Base-by-base conservation (phyloP, 2,113 vertebrate species). In the Strigops habroptila region DNA sequence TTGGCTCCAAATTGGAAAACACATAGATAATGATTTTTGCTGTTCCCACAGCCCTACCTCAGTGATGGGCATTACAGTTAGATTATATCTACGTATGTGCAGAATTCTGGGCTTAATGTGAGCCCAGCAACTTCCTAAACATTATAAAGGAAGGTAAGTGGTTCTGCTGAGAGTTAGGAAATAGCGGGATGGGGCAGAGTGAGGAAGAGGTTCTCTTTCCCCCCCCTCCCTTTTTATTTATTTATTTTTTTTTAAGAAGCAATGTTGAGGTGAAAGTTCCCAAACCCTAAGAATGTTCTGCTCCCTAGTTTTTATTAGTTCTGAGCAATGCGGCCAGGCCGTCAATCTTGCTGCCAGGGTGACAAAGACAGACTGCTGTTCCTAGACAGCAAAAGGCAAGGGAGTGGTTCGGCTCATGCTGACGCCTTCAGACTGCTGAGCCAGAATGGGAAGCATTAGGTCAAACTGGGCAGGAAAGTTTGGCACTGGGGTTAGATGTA, bases 301-400 rank as follows among this genome's bases (percentile, higher is more conserved):
- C 8, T 86, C 18, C 64, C n/a, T 10, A 18, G 5, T 69, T 86
- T 74, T 86, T 30, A 5, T 86, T 30, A n/a, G 31, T 49, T n/a
- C 60, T 27, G 43, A 78, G 41, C 30, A 67, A 7, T n/a, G 39
- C 2, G 6, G 22, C 77, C 57, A 65, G 71, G 39, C 65, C 79
- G 21, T 21, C 49, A 25, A 31, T 46, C 14, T 31, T 4, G 55
- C 18, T 90, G 63, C 53, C 41, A 30, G 39, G 6, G 11, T 88
- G 82, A 27, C n/a, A 53, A 3, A 73, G 90, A 10, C 74, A 31
- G 35, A 33, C 51, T 64, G 41, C 12, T 55, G 22, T 91, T 95
- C 94, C 86, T 95, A 89, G 95, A 92, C 39, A 95, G 95, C 94
- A 79, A 8, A 73, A 88, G 71, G 19, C 28, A 41, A 65, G 82